A percentile compares a stretch with the other conserved stretches of the same genome.
Evolutionary conservation across 2,113 vertebrate species (phyloP).

Genomic region (Urocynchramus pylzowi): DNA sequence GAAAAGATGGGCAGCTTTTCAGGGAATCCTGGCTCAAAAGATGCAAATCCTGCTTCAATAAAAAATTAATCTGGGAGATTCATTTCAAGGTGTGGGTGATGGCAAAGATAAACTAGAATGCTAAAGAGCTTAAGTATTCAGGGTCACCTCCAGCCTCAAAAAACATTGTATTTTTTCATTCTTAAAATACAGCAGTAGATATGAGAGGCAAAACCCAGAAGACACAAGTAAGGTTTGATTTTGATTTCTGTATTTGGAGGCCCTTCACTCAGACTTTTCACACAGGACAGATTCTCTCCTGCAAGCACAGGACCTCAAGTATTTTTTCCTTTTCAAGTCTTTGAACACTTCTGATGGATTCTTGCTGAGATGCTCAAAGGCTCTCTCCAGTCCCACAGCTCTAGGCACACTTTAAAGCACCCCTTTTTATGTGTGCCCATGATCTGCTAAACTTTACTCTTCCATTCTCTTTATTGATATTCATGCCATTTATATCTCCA

Average conservation of each 20-base stretch:
- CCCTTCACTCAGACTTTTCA: neutral
- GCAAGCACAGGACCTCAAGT: neutral
- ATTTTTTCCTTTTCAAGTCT: neutral
- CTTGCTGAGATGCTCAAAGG: neutral
- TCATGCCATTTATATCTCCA: neutral
- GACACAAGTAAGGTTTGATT: neutral
- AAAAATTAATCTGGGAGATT: neutral
- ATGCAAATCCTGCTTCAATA: neutral
- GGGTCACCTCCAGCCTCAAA: neutral
- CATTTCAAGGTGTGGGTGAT: neutral
- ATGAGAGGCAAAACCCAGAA: neutral
- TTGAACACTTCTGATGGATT: neutral
- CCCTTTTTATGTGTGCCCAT: neutral
- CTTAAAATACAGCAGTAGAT: neutral
- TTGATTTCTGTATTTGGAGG: neutral
- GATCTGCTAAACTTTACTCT: neutral
- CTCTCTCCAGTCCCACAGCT: neutral
- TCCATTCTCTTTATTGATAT: neutral
- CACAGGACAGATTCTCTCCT: neutral
- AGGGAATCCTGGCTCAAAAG: neutral
- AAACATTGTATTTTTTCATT: neutral
- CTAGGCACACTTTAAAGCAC: neutral
- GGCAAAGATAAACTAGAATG: neutral
- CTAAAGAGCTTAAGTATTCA: neutral
- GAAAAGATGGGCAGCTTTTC: neutral